A percentile compares a stretch with the other conserved stretches of the same genome.
These are phyloP conservation scores for Zeuzera pyrina DNA, from an alignment of 2,888 invertebrate genomes.

Conservation along the genomic window DNA sequence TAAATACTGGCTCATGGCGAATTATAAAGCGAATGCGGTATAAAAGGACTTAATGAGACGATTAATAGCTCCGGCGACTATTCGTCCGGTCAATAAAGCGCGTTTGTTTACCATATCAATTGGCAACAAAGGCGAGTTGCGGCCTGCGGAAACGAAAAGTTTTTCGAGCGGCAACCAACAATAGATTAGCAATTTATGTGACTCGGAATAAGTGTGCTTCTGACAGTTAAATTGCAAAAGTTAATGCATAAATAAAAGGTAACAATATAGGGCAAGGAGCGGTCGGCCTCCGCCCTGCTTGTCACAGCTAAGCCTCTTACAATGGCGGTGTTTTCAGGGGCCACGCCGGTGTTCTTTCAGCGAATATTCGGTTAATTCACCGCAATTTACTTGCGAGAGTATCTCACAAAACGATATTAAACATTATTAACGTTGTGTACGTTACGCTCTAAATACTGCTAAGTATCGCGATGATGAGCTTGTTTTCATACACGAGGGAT, in stretches of 20 bases:
- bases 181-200: slow-evolving; percentile 37
- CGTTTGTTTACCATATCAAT: slow-evolving; percentile 45
- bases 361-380: slow-evolving; percentile 6
- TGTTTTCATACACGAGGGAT: too few species aligned
- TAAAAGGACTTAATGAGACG: slow-evolving; percentile 35
- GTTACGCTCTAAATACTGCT: too few species aligned
- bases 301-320: slow-evolving; percentile 11
- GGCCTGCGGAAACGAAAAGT: slow-evolving; percentile 19
- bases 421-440: too few species aligned
- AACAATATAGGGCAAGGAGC: slow-evolving; percentile 42
- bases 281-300: slow-evolving; percentile 1
- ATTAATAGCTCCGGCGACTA: slow-evolving; percentile 33
- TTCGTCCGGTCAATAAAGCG: slow-evolving; percentile 21
- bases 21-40: slow-evolving; percentile 22
- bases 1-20: slow-evolving; percentile 24
- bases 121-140: slow-evolving; percentile 27
- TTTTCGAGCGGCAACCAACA: slow-evolving; percentile 20
- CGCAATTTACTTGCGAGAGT: too few species aligned
- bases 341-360: too few species aligned
- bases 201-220: slow-evolving; percentile 28
- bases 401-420: too few species aligned
- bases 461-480: too few species aligned
- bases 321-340: slow-evolving; percentile 7
- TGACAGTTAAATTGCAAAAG: slow-evolving; percentile 61
- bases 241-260: slow-evolving; percentile 67